Percentiles rank a stretch among this genome's conserved stretches.
Evolutionary conservation across 2,888 invertebrate genomes (phyloP).

Genomic region (Orthonychiurus folsomi): DNA sequence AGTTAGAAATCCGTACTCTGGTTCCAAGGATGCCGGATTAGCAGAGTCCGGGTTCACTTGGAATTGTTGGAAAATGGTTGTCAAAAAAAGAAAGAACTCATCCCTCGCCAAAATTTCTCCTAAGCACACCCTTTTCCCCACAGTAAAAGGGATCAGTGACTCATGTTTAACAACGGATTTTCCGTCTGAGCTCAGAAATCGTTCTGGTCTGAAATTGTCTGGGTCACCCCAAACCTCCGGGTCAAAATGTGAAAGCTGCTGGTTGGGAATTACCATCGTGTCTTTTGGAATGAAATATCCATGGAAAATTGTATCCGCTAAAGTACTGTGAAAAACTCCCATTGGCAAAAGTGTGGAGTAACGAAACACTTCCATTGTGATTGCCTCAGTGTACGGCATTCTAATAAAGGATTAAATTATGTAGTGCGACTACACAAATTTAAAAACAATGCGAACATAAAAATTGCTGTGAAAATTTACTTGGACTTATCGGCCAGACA

Average conservation of each 20-base stretch:
- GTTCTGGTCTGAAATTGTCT: conserved; percentile 14
- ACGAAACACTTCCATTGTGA: conserved; percentile 21
- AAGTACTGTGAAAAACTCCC: conserved; percentile 20
- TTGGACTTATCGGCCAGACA: conserved; percentile 17
- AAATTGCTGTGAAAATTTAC: conserved; percentile 12
- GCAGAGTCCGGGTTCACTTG: conserved; percentile 12
- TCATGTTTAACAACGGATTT: conserved; percentile 18
- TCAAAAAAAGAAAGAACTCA: conserved; percentile 15
- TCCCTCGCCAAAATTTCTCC: conserved; percentile 19
- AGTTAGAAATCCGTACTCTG: neutral
- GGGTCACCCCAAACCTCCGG: conserved; percentile 16
- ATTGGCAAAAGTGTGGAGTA: conserved; percentile 20
- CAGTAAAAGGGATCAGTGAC: conserved; percentile 20
- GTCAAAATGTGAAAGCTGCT: conserved; percentile 19
- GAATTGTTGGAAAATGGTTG: conserved; percentile 17
- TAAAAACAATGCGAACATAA: conserved; percentile 6
- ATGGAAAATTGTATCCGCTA: conserved; percentile 19
- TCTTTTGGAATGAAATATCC: conserved; percentile 23
- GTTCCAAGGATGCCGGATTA: conserved; percentile 6
- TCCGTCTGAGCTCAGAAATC: conserved; percentile 19
- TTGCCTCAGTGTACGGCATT: conserved; percentile 28
- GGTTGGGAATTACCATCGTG: conserved; percentile 21
- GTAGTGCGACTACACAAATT: too few relatives aligned
- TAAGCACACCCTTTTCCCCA: conserved; percentile 11
- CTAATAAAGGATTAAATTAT: conserved; percentile 8